Base-by-base conservation (phyloP, 2,113 vertebrate species). In the Zeus faber region DNA sequence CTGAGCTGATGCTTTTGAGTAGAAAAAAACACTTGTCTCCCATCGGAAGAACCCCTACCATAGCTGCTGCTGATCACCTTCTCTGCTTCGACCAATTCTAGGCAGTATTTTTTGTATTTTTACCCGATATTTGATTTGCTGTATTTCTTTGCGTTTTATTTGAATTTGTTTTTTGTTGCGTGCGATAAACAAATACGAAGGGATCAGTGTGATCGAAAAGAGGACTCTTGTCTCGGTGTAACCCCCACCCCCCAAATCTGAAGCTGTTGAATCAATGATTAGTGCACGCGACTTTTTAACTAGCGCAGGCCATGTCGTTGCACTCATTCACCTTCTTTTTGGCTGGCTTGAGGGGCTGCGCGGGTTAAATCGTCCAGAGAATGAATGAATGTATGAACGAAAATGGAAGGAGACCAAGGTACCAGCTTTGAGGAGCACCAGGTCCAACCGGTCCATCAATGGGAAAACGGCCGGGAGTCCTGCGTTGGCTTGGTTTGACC, bases 271-370 rank as follows among this genome's bases (percentile, higher is more conserved):
- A 52, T 45, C 44, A 5, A 31, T 54, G n/a, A 51, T 60, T 70
- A 69, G 65, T 58, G 56, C 62, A 51, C 62, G 61, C 61, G 80
- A n/a, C 60, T 79, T 74, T 73, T 63, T 29, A 78, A 79, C 81
- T 84, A 81, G 83, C 83, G 80, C 72, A 66, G 74, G 18, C 47
- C 60, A 51, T 61, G 49, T 62, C 25, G 21, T 56, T 67, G 41
- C 69, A 60, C 65, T 55, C 55, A 26, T 59, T 21, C 43, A 25
- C 46, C 10, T 13, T 47, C 9, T 33, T 37, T 23, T 54, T 41
- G 14, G 21, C 18, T 48, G 54, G 43, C 43, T 66, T 20, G 49
- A 50, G 41, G 51, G 54, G 43, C 49, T 51, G 31, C 2, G 23
- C 23, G 31, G 25, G 50, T 55, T 48, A 65, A 55, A 21, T 54